These are phyloP conservation scores for Pemphredon lugubris DNA, from an alignment of 2,888 invertebrate genomes.

Conservation along the genomic window DNA sequence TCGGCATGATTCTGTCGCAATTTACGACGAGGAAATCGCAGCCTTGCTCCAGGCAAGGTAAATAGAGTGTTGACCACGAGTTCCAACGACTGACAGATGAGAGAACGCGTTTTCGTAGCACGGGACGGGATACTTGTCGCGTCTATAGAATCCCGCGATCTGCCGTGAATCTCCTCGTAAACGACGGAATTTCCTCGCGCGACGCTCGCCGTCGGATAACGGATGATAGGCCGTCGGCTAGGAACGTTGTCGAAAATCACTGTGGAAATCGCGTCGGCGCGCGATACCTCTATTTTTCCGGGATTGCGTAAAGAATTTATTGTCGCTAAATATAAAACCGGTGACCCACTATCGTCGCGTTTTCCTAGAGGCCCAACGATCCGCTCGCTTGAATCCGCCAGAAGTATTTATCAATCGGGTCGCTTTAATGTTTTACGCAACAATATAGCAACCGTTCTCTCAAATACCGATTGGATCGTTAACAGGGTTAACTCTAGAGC, in stretches of 20 bases:
- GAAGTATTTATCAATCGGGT: no score
- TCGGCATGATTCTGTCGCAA: slow-evolving; percentile 68
- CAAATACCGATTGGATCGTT: no score
- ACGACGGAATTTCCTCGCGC: no score
- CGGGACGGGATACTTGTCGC: neutral
- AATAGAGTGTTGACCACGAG: slow-evolving; percentile 60
- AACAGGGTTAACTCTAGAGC: no score
- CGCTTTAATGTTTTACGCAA: no score
- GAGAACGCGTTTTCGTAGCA: slow-evolving; percentile 15
- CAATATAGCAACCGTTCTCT: no score
- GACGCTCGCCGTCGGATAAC: no score
- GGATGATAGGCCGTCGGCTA: neutral
- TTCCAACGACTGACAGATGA: slow-evolving; percentile 39
- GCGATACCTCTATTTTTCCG: slow-evolving; percentile 19
- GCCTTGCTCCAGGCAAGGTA: slow-evolving; percentile 78
- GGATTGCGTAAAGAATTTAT: slow-evolving; percentile 33
- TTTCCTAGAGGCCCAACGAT: neutral
- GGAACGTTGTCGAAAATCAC: slow-evolving; percentile 1
- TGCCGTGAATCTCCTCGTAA: no score
- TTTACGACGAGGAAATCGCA: slow-evolving; percentile 73
- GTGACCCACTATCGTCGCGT: slow-evolving; percentile 31
- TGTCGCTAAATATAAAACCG: slow-evolving; percentile 42
- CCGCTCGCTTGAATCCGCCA: neutral
- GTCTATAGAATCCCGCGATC: no score
- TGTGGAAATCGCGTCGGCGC: slow-evolving; percentile 1